Percentiles rank a stretch among this genome's conserved stretches.
phyloP scores from a whole-genome alignment of 1,140 invertebrate species.

The Cotesia vestalis region DNA sequence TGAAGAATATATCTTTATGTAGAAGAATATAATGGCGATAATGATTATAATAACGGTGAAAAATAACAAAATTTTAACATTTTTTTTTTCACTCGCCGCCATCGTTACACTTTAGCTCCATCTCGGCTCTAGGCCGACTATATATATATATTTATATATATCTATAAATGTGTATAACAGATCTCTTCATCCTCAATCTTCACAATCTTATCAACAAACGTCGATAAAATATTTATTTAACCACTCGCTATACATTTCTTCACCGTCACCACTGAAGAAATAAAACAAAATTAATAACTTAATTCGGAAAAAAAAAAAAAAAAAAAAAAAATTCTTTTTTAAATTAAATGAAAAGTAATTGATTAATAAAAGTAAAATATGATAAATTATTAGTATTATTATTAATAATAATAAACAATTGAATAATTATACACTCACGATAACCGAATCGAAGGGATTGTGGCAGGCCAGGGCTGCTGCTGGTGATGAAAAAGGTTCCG shows the following conservation, averaged over 20 bases:
- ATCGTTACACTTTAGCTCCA: slow-evolving; percentile 19
- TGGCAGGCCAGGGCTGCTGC: slow-evolving; percentile 65
- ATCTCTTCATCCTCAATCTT: slow-evolving; percentile 14
- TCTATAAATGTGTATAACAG: neutral
- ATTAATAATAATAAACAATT: too few species aligned
- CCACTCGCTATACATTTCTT: neutral
- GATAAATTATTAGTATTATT: neutral
- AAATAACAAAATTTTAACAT: neutral
- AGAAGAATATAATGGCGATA: too few species aligned
- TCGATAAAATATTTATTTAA: too few species aligned
- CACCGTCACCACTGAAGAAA: neutral
- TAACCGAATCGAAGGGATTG: slow-evolving; percentile 66
- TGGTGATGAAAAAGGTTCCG: slow-evolving; percentile 43
- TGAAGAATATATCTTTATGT: too few species aligned
- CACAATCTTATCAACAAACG: slow-evolving; percentile 8
- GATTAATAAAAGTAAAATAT: slow-evolving; percentile 1
- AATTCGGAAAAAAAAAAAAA: neutral
- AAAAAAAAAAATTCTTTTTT: neutral
- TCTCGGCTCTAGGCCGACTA: slow-evolving; percentile 12
- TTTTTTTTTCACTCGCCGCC: slow-evolving; percentile 2
- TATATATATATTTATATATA: too few species aligned
- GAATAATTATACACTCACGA: slow-evolving; percentile 56
- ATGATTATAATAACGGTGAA: neutral
- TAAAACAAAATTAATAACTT: neutral
- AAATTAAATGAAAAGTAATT: neutral